Percentiles rank a stretch among this genome's conserved stretches.
These are phyloP conservation scores for Dendropsophus ebraccatus DNA, from an alignment of 2,113 vertebrate species.

Conservation along the genomic window DNA sequence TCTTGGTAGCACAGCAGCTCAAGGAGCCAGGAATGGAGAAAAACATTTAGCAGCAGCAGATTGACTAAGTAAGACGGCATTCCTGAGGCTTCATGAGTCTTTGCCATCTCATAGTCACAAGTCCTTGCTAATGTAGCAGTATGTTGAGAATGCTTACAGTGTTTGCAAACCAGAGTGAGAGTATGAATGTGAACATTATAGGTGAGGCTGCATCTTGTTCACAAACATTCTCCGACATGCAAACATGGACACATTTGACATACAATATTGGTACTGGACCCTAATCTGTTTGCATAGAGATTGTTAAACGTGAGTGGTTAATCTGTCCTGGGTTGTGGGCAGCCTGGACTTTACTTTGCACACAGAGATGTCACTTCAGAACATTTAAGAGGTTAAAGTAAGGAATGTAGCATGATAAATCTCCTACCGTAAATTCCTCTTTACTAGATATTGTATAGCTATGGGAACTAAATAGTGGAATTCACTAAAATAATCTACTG, in stretches of 20 bases:
- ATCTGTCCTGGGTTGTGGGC: background rate
- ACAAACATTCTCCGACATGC: conserved; percentile 50
- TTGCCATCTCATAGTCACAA: conserved; percentile 42
- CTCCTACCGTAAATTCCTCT: conserved; percentile 34
- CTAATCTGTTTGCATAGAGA: conserved; percentile 50
- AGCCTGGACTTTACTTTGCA: conserved; percentile 35
- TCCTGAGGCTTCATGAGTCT: conserved; percentile 13
- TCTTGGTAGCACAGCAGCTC: background rate
- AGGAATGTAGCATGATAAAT: conserved; percentile 16
- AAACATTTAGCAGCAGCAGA: conserved; percentile 39
- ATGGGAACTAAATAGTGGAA: background rate
- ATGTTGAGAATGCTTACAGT: conserved; percentile 28
- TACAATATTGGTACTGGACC: conserved; percentile 36
- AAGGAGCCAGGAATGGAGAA: conserved; percentile 21
- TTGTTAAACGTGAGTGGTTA: conserved; percentile 48
- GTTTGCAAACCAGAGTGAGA: conserved; percentile 41
- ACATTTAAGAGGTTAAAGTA: conserved; percentile 19
- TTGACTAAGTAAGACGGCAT: conserved; percentile 14
- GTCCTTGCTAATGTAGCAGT: conserved; percentile 48
- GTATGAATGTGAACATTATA: conserved; percentile 54
- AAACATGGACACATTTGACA: conserved; percentile 43
- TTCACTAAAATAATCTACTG: background rate
- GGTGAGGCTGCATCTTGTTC: conserved; percentile 48
- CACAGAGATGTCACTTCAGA: conserved; percentile 10
- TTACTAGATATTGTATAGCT: conserved; percentile 10